These are phyloP conservation scores for Eledona agricola DNA, from an alignment of 2,888 invertebrate genomes.

Conservation along the genomic window DNA sequence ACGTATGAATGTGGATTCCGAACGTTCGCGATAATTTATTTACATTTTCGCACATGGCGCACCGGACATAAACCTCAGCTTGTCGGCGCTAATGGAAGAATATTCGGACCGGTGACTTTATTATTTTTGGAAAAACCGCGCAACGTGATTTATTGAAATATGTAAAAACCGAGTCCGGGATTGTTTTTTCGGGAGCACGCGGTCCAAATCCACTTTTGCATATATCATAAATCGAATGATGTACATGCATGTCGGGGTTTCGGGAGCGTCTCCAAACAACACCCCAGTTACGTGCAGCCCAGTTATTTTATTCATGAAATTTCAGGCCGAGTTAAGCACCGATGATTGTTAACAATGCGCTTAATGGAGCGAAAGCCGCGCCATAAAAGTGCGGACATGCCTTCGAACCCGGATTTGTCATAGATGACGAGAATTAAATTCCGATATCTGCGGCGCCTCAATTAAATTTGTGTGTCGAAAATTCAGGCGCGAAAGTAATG, in stretches of 20 bases:
- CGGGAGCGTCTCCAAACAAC: constrained; percentile 20
- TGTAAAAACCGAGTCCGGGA: constrained; percentile 17
- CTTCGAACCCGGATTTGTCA: too few relatives aligned
- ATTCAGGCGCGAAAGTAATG: too few relatives aligned
- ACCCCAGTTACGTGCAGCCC: constrained; percentile 30
- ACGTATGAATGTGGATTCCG: too few relatives aligned
- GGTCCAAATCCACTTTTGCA: constrained; percentile 19
- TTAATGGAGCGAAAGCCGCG: constrained; percentile 25
- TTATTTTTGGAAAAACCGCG: constrained; percentile 7
- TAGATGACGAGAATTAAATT: too few relatives aligned
- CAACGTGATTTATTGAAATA: constrained; percentile 20
- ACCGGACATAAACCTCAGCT: constrained; percentile 15
- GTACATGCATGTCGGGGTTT: constrained; percentile 13
- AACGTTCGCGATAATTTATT: too few relatives aligned
- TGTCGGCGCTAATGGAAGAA: constrained; percentile 19
- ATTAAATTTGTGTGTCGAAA: too few relatives aligned
- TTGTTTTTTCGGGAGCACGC: constrained; percentile 20
- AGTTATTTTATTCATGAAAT: constrained; percentile 36
- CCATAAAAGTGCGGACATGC: constrained; percentile 24
- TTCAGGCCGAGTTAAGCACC: constrained; percentile 30
- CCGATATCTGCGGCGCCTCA: too few relatives aligned
- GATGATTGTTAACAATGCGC: constrained; percentile 32
- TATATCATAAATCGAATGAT: constrained; percentile 22
- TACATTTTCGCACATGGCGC: too few relatives aligned
- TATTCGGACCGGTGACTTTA: constrained; percentile 12